These are phyloP conservation scores for Barbus barbus DNA, from an alignment of 2,113 vertebrate species.

Conservation along the genomic window DNA sequence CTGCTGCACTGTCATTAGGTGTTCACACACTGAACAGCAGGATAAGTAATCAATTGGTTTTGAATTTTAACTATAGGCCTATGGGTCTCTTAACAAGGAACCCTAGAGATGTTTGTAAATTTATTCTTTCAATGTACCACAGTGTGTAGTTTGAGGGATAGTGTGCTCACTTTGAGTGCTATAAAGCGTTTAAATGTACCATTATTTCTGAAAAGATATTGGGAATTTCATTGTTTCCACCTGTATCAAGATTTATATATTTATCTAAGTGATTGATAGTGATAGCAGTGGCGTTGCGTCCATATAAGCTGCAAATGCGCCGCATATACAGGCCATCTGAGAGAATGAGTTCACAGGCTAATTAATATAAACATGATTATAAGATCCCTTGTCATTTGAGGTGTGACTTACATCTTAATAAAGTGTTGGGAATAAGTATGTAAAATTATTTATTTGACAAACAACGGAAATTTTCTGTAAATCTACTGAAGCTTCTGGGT, in stretches of 20 bases:
- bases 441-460: too few species aligned
- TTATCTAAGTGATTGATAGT: neutral
- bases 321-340: too few species aligned
- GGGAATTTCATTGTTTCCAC: neutral
- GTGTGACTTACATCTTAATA: too few species aligned
- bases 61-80: neutral
- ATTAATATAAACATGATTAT: too few species aligned
- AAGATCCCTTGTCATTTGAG: too few species aligned
- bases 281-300: too few species aligned
- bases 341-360: too few species aligned
- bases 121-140: neutral
- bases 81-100: neutral
- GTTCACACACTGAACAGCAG: neutral
- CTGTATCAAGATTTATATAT: neutral
- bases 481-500: too few species aligned
- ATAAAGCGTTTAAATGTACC: neutral
- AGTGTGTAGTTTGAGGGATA: neutral
- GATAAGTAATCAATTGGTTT: conserved; percentile 1
- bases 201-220: neutral
- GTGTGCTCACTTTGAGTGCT: neutral
- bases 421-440: too few species aligned
- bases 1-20: neutral
- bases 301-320: too few species aligned
- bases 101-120: neutral
- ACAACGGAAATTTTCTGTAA: too few species aligned